A percentile compares a stretch with the other conserved stretches of the same genome.
Evolutionary conservation across 1,140 invertebrate genomes (phyloP).

Genomic region (Belonocnema kinseyi): DNA sequence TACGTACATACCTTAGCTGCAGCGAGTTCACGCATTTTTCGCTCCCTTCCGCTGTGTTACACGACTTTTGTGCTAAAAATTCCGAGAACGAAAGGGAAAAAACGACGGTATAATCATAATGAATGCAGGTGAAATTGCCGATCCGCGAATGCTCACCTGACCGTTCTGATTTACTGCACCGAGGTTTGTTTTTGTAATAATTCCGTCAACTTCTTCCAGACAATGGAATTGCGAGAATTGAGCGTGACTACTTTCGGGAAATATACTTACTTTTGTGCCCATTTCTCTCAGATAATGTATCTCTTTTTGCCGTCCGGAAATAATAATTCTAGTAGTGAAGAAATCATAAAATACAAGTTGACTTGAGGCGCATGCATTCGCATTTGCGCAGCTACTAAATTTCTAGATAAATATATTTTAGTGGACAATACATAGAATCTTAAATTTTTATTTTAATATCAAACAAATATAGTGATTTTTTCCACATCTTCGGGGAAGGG

Average conservation of each 20-base stretch:
- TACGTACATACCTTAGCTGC: not conserved
- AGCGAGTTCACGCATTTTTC: slow-evolving; percentile 41
- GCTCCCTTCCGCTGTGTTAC: slow-evolving; percentile 43
- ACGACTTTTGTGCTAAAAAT: slow-evolving; percentile 47
- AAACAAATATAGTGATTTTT: too few relatives aligned
- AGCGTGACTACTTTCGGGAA: not conserved
- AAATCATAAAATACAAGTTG: too few relatives aligned
- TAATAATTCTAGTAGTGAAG: too few relatives aligned
- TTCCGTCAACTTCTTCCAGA: not conserved
- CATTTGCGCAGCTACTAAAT: too few relatives aligned
- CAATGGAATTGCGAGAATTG: not conserved
- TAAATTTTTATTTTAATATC: too few relatives aligned
- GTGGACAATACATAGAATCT: too few relatives aligned
- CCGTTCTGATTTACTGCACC: not conserved
- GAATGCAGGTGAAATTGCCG: slow-evolving; percentile 44
- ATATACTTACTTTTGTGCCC: not conserved
- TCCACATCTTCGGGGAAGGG: too few relatives aligned
- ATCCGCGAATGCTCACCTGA: slow-evolving; percentile 41
- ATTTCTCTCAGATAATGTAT: not conserved
- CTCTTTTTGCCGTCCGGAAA: not conserved
- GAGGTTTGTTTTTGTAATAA: not conserved
- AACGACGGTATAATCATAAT: slow-evolving; percentile 36
- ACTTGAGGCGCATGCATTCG: too few relatives aligned
- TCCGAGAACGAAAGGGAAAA: slow-evolving; percentile 39
- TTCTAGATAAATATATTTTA: too few relatives aligned